phyloP scores from a whole-genome alignment of 2,113 vertebrate genomes.

The Amphilophus citrinellus region DNA sequence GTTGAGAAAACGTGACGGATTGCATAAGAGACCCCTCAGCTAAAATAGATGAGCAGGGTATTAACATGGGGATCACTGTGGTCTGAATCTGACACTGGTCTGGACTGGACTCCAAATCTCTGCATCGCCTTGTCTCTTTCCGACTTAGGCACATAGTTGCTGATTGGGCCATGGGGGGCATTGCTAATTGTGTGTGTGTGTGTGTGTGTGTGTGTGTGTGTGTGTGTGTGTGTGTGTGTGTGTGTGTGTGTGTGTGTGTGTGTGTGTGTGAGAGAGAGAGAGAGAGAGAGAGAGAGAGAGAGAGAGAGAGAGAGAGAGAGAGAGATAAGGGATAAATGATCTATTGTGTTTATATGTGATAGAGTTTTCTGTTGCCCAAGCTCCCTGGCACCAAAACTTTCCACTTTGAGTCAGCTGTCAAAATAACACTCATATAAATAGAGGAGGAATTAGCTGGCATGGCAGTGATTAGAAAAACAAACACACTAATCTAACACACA shows the following conservation, averaged over 20 bases:
- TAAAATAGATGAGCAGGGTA: constrained; percentile 66
- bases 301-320: too few relatives aligned
- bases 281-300: too few relatives aligned
- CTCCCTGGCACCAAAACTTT: constrained; percentile 56
- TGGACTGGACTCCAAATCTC: constrained; percentile 21
- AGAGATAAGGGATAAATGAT: not conserved
- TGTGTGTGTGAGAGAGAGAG: too few relatives aligned
- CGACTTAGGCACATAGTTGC: not conserved
- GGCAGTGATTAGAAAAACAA: constrained; percentile 61
- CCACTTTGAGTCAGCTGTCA: constrained; percentile 72
- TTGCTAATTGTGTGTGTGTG: constrained; percentile 30
- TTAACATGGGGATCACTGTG: constrained; percentile 66
- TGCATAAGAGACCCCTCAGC: constrained; percentile 58
- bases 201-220: constrained; percentile 22
- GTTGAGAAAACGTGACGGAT: constrained; percentile 54
- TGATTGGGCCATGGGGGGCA: constrained; percentile 19
- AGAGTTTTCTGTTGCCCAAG: constrained; percentile 19
- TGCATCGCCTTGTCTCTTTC: not conserved
- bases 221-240: not conserved
- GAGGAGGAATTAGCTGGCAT: constrained; percentile 65
- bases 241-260: too few relatives aligned
- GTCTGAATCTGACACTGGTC: constrained; percentile 61
- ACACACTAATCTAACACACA: constrained; percentile 55
- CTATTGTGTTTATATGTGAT: constrained; percentile 16
- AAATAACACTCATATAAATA: constrained; percentile 72